Conservation (phyloP, 2,113 vertebrate genomes). For the Sakesphorus luctuosus region DNA sequence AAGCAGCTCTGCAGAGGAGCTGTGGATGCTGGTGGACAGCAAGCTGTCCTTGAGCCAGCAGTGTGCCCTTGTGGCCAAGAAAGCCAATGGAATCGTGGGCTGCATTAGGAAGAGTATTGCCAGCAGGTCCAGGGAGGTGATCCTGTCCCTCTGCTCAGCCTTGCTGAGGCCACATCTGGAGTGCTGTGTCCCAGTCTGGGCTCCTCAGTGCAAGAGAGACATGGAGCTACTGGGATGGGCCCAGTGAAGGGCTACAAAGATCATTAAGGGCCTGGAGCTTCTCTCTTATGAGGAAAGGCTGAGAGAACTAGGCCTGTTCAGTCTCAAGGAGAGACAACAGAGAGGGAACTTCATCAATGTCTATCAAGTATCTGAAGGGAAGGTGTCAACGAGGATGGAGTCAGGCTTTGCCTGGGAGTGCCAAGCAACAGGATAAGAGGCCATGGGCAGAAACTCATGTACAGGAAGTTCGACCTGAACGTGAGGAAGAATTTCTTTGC, state of each 20-base stretch:
- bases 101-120: not conserved
- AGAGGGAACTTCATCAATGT: not conserved
- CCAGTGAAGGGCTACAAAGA: not conserved
- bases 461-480: not conserved
- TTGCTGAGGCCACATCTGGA: not conserved
- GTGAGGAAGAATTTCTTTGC: not conserved
- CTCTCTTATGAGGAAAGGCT: not conserved
- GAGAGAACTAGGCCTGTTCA: not conserved
- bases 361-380: not conserved
- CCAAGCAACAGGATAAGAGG: accelerated
- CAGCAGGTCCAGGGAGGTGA: not conserved
- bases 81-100: not conserved
- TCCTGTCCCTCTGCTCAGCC: not conserved
- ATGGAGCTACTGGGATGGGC: not conserved
- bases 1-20: not conserved
- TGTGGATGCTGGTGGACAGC: not conserved
- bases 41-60: not conserved
- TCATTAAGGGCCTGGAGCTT: not conserved
- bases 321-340: accelerated
- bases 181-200: not conserved
- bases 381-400: accelerated
- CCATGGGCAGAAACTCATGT: not conserved
- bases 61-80: not conserved
- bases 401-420: not conserved
- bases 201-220: not conserved